Base-by-base conservation (phyloP, 1,140 invertebrate genomes). In the Globodera rostochiensis region DNA sequence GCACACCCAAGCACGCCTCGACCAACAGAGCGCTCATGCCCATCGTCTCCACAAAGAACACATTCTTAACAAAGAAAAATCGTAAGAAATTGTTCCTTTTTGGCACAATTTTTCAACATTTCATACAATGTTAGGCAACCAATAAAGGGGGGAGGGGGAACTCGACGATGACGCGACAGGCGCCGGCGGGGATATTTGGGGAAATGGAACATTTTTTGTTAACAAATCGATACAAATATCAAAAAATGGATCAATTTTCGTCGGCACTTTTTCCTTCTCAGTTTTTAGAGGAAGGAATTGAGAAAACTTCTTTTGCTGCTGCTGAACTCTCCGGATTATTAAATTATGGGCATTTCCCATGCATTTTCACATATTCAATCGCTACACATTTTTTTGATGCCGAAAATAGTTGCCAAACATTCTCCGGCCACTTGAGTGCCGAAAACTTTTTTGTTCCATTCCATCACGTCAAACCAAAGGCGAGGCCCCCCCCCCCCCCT, bases 11-110 rank as follows among this genome's bases (percentile, higher is more conserved):
- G 94, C 98, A 95, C 36, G 97, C 96, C 91, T 99, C 97, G 8
- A 94, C 95, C 89, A 98, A 94, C 57, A 98, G 93, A 73, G 97
- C 95, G 66, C 97, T 90, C 91, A 99, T 95, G 77, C 98, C 96
- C 82, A 97, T 92, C 36, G 93, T 90, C 91, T 98, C 95, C 71
- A 97, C 94, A 90, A 96, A 96, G 84, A 94, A 75, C 9, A 67
- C n/a, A 69, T 85, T 77, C 83, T 84, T 9, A 80, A 84, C 83
- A 19, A 11, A 45, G 25, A 21, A 71, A 47, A 36, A 25, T 13
- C 21, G n/a, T 66, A 15, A 15, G n/a, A 13, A 66, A 66, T 66
- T 13, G 60, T 1, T 15, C 3, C 21, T 66, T 66, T 66, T 66
- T 13, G 3, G n/a, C 3, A 66, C 21, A 1, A 66, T 66, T 21